Percentiles rank a stretch among this genome's conserved stretches.
Conservation (phyloP, 2,888 invertebrate species). For the Subacronicta megacephala region DNA sequence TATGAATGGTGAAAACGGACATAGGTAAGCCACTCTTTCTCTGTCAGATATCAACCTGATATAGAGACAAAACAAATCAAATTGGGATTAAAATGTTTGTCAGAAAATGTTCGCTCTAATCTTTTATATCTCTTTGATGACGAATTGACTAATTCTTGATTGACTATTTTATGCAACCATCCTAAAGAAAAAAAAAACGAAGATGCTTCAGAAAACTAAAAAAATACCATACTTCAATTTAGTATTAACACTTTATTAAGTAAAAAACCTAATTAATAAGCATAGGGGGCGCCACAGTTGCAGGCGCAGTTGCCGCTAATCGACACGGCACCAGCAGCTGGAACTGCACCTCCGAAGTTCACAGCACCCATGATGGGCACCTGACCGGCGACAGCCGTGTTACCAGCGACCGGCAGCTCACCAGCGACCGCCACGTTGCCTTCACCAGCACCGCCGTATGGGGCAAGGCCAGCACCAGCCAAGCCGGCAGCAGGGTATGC, state of each 20-base stretch:
- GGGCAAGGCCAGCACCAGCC: conserved; percentile 24
- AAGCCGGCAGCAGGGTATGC: neutral
- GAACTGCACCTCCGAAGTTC: conserved; percentile 57
- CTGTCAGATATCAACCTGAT: no score
- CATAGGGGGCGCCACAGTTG: conserved; percentile 12
- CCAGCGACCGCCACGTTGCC: conserved; percentile 61
- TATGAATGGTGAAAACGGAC: no score
- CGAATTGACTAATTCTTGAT: no score
- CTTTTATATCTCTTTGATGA: no score
- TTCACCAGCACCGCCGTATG: conserved; percentile 56
- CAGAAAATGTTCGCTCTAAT: no score
- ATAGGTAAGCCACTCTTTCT: no score
- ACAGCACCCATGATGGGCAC: conserved; percentile 63
- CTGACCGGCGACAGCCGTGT: conserved; percentile 60
- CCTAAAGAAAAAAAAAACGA: no score
- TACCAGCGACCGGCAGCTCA: conserved; percentile 61
- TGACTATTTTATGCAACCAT: no score
- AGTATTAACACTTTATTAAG: neutral
- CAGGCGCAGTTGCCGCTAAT: conserved; percentile 55
- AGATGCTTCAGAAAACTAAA: neutral
- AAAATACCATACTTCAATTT: neutral
- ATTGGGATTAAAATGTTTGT: no score
- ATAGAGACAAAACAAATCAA: no score
- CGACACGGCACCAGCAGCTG: conserved; percentile 61
- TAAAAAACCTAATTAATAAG: conserved; percentile 7